A percentile compares a stretch with the other conserved stretches of the same genome.
Evolutionary conservation across 2,888 invertebrate genomes (phyloP).

Genomic region (Lithosia quadra): DNA sequence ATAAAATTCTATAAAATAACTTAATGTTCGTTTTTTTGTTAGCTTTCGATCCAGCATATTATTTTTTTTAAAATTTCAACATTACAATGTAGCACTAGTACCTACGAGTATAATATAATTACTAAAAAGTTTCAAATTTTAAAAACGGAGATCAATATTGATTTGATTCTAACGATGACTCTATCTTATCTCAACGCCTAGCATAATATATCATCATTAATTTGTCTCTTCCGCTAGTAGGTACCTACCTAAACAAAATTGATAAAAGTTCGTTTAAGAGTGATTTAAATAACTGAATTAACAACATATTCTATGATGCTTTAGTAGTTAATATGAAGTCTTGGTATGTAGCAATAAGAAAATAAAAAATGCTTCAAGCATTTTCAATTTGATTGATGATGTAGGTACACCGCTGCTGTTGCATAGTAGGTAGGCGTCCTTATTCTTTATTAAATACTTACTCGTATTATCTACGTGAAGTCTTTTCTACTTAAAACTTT

Average conservation of each 20-base stretch:
- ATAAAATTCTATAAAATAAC: neutral
- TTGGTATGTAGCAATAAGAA: too few relatives aligned
- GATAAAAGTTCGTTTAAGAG: neutral
- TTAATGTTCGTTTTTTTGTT: too few relatives aligned
- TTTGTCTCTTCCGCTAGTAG: neutral
- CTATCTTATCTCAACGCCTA: neutral
- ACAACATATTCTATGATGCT: conserved; percentile 9
- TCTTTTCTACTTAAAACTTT: too few relatives aligned
- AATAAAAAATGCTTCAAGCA: neutral
- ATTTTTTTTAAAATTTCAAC: too few relatives aligned
- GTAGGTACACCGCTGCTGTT: too few relatives aligned
- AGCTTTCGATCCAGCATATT: too few relatives aligned
- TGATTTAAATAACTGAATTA: conserved; percentile 8
- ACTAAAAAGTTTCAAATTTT: neutral
- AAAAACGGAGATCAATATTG: neutral
- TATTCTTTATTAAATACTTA: too few relatives aligned
- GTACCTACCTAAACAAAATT: conserved; percentile 11
- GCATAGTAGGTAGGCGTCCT: too few relatives aligned
- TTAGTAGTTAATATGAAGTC: neutral
- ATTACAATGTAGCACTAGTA: too few relatives aligned
- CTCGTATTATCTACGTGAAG: too few relatives aligned
- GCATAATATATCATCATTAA: neutral
- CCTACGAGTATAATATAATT: neutral
- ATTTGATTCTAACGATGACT: neutral
- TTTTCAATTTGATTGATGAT: too few relatives aligned